Conservation (phyloP, 2,113 vertebrate species). For the Aphelocoma coerulescens region DNA sequence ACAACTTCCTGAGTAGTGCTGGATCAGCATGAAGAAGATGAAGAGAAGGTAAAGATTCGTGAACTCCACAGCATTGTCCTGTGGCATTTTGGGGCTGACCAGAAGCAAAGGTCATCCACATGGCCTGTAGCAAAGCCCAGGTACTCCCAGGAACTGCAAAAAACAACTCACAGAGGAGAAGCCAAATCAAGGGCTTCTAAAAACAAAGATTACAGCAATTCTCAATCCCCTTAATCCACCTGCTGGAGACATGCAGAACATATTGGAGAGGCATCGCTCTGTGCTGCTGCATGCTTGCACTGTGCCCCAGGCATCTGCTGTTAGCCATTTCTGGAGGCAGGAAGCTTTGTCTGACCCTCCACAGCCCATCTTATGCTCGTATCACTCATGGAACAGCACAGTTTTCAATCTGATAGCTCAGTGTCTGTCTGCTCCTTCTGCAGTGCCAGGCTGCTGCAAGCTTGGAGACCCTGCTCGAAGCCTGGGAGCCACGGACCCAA, state of each 20-base stretch:
- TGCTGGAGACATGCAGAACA: background rate
- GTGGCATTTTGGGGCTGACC: background rate
- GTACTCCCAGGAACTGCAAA: background rate
- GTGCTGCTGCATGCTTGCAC: background rate
- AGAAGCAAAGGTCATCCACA: background rate
- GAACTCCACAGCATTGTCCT: background rate
- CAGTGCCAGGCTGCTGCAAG: background rate
- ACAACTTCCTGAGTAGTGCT: background rate
- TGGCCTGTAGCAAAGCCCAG: background rate
- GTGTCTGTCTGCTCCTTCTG: background rate
- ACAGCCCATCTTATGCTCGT: background rate
- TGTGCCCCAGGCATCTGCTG: background rate
- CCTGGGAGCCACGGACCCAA: background rate
- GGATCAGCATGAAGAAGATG: background rate
- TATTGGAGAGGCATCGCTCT: background rate
- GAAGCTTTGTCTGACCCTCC: slow-evolving; percentile 21
- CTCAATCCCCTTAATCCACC: background rate
- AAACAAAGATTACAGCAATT: background rate
- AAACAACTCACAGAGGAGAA: background rate
- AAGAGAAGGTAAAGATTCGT: background rate
- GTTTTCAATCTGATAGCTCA: background rate
- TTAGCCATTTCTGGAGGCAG: slow-evolving; percentile 11
- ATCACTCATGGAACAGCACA: background rate
- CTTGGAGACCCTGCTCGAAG: background rate
- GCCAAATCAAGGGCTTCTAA: background rate